Conservation (phyloP, 2,113 vertebrate genomes). For the Strigops habroptila region DNA sequence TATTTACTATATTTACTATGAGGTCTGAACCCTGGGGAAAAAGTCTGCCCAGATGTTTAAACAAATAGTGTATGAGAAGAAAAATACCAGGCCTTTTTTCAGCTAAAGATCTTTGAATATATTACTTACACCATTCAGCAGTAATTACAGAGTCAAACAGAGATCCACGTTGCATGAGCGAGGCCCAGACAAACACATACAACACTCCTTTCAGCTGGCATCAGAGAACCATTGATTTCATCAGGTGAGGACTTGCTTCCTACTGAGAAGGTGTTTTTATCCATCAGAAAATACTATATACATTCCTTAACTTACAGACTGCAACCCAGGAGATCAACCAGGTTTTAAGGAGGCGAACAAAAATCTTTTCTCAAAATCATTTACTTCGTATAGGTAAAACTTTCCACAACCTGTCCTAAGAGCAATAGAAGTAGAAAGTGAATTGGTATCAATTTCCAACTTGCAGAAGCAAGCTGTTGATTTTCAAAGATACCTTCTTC, state of each 20-base stretch:
- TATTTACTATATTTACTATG: not conserved
- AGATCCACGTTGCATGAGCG: accelerated
- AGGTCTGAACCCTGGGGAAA: not conserved
- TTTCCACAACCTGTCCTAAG: not conserved
- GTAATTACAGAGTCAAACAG: not conserved
- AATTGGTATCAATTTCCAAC: not conserved
- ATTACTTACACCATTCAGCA: not conserved
- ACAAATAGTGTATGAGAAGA: not conserved
- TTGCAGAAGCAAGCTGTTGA: not conserved
- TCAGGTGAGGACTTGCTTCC: not conserved
- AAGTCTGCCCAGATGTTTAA: not conserved
- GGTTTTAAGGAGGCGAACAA: not conserved
- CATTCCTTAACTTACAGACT: not conserved
- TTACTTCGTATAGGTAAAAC: not conserved
- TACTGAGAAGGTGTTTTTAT: not conserved
- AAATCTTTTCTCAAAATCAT: not conserved
- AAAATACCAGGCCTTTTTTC: not conserved
- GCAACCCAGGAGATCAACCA: not conserved
- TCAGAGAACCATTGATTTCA: not conserved
- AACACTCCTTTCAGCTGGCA: accelerated
- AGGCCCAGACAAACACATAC: not conserved
- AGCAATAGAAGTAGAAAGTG: not conserved
- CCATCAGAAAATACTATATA: not conserved
- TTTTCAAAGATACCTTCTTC: not conserved
- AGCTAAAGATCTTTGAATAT: not conserved